phyloP scores from a whole-genome alignment of 2,797 vertebrate species.

The Helostoma temminkii region DNA sequence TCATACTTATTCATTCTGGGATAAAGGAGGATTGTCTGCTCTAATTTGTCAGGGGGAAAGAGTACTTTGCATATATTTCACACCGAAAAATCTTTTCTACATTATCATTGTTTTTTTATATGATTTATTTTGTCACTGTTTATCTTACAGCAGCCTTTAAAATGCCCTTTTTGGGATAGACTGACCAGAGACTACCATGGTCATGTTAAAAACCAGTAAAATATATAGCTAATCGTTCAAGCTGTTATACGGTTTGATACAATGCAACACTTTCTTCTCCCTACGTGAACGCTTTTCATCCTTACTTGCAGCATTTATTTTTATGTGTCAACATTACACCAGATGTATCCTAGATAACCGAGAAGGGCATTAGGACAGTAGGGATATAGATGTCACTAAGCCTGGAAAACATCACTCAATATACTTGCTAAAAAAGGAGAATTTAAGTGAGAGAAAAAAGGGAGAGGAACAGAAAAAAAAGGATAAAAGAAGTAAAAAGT shows the following conservation, averaged over 20 bases:
- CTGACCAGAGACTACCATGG: slow-evolving; percentile 6
- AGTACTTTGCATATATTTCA: slow-evolving; percentile 37
- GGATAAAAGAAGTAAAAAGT: neutral
- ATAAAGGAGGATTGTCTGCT: slow-evolving; percentile 15
- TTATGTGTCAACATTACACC: slow-evolving; percentile 13
- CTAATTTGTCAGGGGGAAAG: slow-evolving; percentile 33
- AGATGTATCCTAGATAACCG: slow-evolving; percentile 37
- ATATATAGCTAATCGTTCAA: neutral
- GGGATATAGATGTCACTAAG: slow-evolving; percentile 50
- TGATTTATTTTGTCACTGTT: neutral
- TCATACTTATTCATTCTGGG: slow-evolving; percentile 15
- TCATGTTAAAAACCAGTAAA: neutral
- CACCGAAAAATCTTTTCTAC: slow-evolving; percentile 26
- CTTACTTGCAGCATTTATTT: neutral
- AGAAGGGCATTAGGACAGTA: slow-evolving; percentile 34
- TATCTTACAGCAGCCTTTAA: neutral
- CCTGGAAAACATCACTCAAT: slow-evolving; percentile 2
- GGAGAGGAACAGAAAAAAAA: no score
- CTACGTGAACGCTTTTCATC: neutral
- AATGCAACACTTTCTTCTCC: neutral
- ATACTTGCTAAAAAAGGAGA: neutral
- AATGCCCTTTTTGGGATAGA: neutral
- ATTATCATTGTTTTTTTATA: slow-evolving; percentile 10
- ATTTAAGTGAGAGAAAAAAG: neutral
- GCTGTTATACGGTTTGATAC: neutral